Evolutionary conservation across 2,113 vertebrate genomes (phyloP).

Genomic region (Anthoscopus minutus): DNA sequence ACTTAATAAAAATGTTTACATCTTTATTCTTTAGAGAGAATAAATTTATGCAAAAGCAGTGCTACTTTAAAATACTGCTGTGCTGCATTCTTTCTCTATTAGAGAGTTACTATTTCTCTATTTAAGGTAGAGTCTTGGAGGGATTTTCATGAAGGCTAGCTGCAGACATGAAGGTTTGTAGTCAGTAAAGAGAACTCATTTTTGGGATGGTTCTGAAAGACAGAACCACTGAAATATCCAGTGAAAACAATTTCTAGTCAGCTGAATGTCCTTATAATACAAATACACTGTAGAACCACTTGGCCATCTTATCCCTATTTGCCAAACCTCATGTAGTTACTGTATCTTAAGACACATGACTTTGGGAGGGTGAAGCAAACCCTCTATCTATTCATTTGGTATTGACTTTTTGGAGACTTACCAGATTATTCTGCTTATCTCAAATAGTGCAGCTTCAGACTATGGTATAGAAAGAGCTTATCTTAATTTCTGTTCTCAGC

Average conservation of each 20-base stretch:
- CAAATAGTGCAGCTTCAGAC: background rate
- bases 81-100: background rate
- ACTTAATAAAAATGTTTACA: background rate
- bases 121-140: background rate
- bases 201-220: background rate
- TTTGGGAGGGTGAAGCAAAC: background rate
- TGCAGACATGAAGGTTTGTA: background rate
- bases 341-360: constrained; percentile 7
- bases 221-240: background rate
- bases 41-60: background rate
- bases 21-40: background rate
- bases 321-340: background rate
- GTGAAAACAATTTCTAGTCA: background rate
- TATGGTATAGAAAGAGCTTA: background rate
- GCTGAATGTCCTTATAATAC: background rate
- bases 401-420: background rate
- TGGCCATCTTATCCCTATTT: background rate
- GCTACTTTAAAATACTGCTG: background rate
- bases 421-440: constrained; percentile 41
- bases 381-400: background rate
- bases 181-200: background rate
- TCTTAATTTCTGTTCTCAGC: background rate
- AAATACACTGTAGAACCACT: background rate
- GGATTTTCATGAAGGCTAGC: background rate
- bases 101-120: background rate